Base-by-base conservation (phyloP, 2,888 invertebrate genomes). In the Drosophila parthenogenetica region DNA sequence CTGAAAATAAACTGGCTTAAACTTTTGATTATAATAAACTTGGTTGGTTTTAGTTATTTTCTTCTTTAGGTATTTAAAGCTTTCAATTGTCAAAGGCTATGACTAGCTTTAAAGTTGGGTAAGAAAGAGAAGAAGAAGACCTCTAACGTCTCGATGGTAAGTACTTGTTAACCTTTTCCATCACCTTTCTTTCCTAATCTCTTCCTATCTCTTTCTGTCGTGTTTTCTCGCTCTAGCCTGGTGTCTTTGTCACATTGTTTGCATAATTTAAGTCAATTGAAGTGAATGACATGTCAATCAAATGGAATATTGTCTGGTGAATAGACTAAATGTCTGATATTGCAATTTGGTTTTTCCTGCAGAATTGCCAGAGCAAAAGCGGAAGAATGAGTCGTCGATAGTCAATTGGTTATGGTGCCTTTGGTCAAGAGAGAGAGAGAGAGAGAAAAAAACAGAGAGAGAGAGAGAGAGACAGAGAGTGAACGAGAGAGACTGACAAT, bases 201-300 rank as follows among this genome's bases (percentile, higher is more conserved):
- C 35, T 11, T 35, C 13, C 11, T 29, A 8, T 29, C 5, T 29
- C 5, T 29, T 29, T 29, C 29, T 8, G 7, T 29, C 29, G 29
- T 8, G 1, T 29, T 2, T 29, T 4, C 19, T 32, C 19, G 10
- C 22, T 2, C 14, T 13, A 2, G n/a, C 14, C 19, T 3, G 11
- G 19, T 55, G 22, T 13, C 22, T 8, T 25, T 59, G 19, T 10
- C 51, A 32, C 48, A 40, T n/a, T 50, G 40, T 50, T 49, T 69
- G 73, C 79, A 79, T 81, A 77, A 77, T 81, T 79, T 55, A 60
- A 55, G 68, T 66, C 74, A 70, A 73, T 77, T 77, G 61, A 50
- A 64, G 61, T 53, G 76, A 60, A 69, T 72, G 72, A 63, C 77
- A 65, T 75, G 82, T 81, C 86, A 86, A 83, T 86, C 82, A 83